These are phyloP conservation scores for Conus ventricosus DNA, from an alignment of 1,140 invertebrate species.

Conservation along the genomic window DNA sequence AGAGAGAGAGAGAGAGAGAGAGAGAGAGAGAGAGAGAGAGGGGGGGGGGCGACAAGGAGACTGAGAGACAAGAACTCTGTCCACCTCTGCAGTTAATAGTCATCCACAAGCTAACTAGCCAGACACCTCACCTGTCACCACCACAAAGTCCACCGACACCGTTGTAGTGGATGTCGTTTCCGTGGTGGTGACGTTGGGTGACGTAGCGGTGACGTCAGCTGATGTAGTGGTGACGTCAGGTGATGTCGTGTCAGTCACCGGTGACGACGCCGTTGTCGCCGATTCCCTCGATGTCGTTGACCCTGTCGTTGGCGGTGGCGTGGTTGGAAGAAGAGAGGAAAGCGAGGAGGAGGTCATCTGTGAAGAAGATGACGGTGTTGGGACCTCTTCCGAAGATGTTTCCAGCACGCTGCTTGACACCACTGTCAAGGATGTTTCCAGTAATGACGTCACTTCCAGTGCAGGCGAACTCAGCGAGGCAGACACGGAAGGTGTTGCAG, in stretches of 20 bases:
- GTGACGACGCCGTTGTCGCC: not conserved
- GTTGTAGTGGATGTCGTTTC: not conserved
- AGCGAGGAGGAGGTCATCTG: not conserved
- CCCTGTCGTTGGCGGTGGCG: not conserved
- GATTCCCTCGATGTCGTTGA: not conserved
- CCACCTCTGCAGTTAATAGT: too few relatives aligned
- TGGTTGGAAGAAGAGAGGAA: not conserved
- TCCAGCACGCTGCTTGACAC: not conserved
- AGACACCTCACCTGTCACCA: slow-evolving; percentile 25
- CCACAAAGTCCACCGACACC: not conserved
- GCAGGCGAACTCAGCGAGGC: not conserved
- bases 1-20: too few relatives aligned
- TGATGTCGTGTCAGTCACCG: not conserved
- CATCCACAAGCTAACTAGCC: too few relatives aligned
- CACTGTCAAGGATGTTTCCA: not conserved
- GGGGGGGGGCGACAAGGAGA: too few relatives aligned
- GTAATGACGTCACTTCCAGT: not conserved
- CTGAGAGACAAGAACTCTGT: too few relatives aligned
- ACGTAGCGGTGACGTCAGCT: not conserved
- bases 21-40: too few relatives aligned
- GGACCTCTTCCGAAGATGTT: not conserved
- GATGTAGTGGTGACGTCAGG: too few relatives aligned
- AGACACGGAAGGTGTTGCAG: not conserved
- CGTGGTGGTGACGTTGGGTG: not conserved
- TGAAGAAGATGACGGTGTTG: not conserved